A percentile compares a stretch with the other conserved stretches of the same genome.
phyloP scores from a whole-genome alignment of 2,797 vertebrate species.

The Myiothlypis coronata region DNA sequence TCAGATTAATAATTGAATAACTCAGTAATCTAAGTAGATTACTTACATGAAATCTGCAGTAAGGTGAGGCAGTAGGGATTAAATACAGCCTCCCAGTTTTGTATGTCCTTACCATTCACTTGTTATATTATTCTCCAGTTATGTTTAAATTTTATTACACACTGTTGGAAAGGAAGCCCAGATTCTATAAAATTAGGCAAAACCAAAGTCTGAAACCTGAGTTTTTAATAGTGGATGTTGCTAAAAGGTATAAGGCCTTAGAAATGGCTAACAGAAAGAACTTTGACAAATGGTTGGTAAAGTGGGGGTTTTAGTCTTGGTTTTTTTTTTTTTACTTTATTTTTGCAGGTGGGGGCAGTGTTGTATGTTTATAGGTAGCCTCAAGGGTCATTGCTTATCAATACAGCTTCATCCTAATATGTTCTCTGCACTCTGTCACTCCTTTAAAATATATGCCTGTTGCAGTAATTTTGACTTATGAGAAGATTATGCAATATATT shows the following conservation, averaged over 20 bases:
- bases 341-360: neutral
- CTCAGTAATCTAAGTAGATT: neutral
- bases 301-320: accelerated
- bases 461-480: neutral
- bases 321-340: neutral
- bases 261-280: neutral
- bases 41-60: accelerated
- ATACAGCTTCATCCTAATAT: accelerated
- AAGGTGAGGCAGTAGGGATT: neutral
- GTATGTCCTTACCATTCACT: neutral
- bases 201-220: neutral
- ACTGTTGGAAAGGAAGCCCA: neutral
- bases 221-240: neutral
- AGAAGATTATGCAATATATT: neutral
- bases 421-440: neutral
- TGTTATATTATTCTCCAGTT: neutral
- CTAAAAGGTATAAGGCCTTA: neutral
- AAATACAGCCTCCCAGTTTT: neutral
- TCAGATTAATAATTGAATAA: too few species aligned
- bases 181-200: neutral
- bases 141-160: neutral
- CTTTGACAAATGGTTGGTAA: neutral
- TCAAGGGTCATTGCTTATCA: neutral
- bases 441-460: neutral
- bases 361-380: neutral